A percentile compares a stretch with the other conserved stretches of the same genome.
Conservation (phyloP, 1,140 invertebrate species). For the Mesaphorura yosii region DNA sequence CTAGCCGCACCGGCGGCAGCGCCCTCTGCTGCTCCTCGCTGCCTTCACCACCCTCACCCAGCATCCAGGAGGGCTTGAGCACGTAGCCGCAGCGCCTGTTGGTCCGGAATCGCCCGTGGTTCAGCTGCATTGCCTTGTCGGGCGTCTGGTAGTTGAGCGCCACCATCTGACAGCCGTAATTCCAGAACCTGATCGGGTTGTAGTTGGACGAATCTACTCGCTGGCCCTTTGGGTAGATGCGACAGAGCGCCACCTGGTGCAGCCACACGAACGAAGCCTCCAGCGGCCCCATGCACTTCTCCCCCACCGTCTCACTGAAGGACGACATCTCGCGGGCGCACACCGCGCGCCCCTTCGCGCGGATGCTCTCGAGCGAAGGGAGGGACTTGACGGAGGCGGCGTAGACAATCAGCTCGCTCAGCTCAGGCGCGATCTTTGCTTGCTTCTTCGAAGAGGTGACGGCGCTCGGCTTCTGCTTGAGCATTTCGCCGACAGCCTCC, state of each 20-base stretch:
- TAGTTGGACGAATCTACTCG: slow-evolving; percentile 94
- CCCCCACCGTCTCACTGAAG: slow-evolving; percentile 86
- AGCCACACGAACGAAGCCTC: slow-evolving; percentile 8
- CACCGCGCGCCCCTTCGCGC: slow-evolving; percentile 57
- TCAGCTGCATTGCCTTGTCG: slow-evolving; percentile 57
- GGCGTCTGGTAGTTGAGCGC: slow-evolving; percentile 96
- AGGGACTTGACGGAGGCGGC: slow-evolving; percentile 77
- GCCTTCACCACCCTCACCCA: slow-evolving; percentile 46
- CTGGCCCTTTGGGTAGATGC: slow-evolving; percentile 80
- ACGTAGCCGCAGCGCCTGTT: slow-evolving; percentile 56
- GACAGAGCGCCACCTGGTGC: slow-evolving; percentile 59
- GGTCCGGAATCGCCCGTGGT: slow-evolving; percentile 69
- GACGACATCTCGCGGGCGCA: slow-evolving; percentile 82
- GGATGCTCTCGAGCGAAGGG: slow-evolving; percentile 46
- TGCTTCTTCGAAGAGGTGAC: slow-evolving; percentile 11
- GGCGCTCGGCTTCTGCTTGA: neutral
- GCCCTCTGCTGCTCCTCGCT: neutral
- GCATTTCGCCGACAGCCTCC: slow-evolving; percentile 10
- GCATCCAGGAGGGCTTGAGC: slow-evolving; percentile 69
- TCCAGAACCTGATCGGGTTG: slow-evolving; percentile 89
- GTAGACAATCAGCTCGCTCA: slow-evolving; percentile 91
- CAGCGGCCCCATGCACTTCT: slow-evolving; percentile 45
- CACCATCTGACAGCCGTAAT: slow-evolving; percentile 88
- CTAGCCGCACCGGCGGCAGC: neutral
- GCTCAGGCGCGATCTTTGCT: slow-evolving; percentile 62